Conservation (phyloP, 2,113 vertebrate genomes). For the Condylura cristata region DNA sequence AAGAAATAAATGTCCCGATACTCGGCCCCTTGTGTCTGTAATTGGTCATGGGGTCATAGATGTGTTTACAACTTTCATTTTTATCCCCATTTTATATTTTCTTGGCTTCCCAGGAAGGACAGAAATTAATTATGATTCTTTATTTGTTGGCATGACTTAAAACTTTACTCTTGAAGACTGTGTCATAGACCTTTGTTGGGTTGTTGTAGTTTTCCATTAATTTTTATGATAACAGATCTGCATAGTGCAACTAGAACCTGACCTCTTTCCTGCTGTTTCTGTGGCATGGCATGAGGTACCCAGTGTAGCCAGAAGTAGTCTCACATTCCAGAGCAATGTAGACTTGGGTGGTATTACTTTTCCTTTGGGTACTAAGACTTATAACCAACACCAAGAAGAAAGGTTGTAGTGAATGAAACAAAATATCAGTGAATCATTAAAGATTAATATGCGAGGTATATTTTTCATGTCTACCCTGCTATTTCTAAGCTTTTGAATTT, state of each 20-base stretch:
- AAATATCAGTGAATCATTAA: not conserved
- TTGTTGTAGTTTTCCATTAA: not conserved
- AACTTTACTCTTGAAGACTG: slow-evolving; percentile 2
- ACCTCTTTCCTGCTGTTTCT: not conserved
- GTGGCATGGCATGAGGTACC: not conserved
- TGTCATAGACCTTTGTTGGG: not conserved
- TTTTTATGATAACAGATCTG: not conserved
- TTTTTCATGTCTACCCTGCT: not conserved
- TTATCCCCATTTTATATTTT: not conserved
- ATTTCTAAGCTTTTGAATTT: not conserved
- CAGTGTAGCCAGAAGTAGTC: not conserved
- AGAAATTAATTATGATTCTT: not conserved
- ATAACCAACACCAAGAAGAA: not conserved
- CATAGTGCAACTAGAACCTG: not conserved
- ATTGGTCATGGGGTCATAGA: not conserved
- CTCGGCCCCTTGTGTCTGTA: not conserved
- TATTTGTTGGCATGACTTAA: not conserved
- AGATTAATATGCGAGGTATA: not conserved
- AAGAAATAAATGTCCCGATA: not conserved
- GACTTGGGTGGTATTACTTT: not conserved
- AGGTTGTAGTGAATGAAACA: not conserved
- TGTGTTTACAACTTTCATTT: not conserved
- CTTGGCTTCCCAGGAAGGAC: not conserved
- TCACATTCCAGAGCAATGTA: not conserved
- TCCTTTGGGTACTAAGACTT: not conserved